Percentiles rank a stretch among this genome's conserved stretches.
Evolutionary conservation across 2,888 invertebrate species (phyloP).

Genomic region (Synergus gifuensis): DNA sequence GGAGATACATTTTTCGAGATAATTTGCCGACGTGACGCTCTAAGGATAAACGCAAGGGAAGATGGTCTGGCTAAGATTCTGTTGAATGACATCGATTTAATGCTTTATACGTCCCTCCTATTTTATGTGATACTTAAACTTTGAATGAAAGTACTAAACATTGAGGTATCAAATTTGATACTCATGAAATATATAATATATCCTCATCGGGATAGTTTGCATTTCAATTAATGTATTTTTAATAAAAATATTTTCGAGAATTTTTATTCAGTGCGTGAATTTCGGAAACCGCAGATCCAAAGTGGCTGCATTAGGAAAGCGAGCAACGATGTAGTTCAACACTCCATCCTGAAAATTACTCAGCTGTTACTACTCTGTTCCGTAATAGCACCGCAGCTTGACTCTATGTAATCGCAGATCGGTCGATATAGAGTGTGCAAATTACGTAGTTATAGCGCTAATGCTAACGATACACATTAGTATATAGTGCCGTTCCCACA

Average conservation of each 20-base stretch:
- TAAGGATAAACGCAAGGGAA: constrained; percentile 48
- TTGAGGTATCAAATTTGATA: neutral
- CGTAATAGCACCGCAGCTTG: constrained; percentile 52
- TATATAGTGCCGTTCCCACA: constrained; percentile 59
- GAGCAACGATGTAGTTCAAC: constrained; percentile 60
- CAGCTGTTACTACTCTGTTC: constrained; percentile 58
- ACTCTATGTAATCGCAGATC: constrained; percentile 50
- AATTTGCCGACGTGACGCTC: constrained; percentile 66
- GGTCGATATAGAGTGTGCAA: constrained; percentile 64
- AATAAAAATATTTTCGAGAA: neutral
- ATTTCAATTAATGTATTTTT: too few relatives aligned
- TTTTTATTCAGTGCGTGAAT: neutral
- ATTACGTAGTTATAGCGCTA: constrained; percentile 63
- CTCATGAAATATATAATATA: neutral
- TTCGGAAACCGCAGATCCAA: constrained; percentile 15
- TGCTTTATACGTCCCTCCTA: constrained; percentile 2
- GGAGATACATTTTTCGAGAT: constrained; percentile 68
- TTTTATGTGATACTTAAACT: neutral
- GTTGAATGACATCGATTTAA: constrained; percentile 21
- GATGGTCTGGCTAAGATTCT: constrained; percentile 5
- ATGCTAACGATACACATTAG: constrained; percentile 69
- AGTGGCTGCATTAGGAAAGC: constrained; percentile 58
- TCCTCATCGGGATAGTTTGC: too few relatives aligned
- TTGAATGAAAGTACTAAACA: neutral
- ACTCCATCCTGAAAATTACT: constrained; percentile 66